phyloP scores from a whole-genome alignment of 2,888 invertebrate species.

The Mimas tiliae region DNA sequence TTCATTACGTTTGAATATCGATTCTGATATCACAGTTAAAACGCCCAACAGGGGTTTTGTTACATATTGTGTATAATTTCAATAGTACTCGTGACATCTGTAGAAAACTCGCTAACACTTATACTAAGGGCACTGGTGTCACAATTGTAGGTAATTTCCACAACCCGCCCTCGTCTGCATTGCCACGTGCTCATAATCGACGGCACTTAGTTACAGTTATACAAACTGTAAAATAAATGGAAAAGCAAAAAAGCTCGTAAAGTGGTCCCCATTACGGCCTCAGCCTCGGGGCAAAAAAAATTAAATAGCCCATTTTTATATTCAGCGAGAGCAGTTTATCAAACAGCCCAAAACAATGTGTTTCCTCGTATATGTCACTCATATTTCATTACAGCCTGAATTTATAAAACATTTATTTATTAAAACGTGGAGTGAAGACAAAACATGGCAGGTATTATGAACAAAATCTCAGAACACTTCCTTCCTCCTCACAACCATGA shows the following conservation, averaged over 20 bases:
- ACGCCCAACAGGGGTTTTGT: no score
- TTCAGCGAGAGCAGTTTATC: conserved; percentile 12
- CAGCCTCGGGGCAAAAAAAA: not conserved
- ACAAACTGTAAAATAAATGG: conserved; percentile 10
- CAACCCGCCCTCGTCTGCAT: not conserved
- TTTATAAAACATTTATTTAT: not conserved
- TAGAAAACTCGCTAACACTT: no score
- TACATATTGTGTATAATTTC: no score
- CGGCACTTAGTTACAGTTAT: conserved; percentile 4
- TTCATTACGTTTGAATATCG: no score
- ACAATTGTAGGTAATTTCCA: no score
- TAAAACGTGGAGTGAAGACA: no score
- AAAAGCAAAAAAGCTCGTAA: not conserved
- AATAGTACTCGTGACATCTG: no score
- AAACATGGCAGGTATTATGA: no score
- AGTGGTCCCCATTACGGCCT: not conserved
- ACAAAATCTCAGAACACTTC: no score
- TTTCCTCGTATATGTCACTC: conserved; percentile 2
- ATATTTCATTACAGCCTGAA: not conserved
- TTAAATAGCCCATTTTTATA: conserved; percentile 6
- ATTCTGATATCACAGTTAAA: no score
- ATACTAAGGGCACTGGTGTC: no score
- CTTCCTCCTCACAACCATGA: no score
- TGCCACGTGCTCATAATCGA: not conserved
- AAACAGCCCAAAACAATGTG: not conserved